Evolutionary conservation across 1,140 invertebrate genomes (phyloP).

Genomic region (Ips typographus): DNA sequence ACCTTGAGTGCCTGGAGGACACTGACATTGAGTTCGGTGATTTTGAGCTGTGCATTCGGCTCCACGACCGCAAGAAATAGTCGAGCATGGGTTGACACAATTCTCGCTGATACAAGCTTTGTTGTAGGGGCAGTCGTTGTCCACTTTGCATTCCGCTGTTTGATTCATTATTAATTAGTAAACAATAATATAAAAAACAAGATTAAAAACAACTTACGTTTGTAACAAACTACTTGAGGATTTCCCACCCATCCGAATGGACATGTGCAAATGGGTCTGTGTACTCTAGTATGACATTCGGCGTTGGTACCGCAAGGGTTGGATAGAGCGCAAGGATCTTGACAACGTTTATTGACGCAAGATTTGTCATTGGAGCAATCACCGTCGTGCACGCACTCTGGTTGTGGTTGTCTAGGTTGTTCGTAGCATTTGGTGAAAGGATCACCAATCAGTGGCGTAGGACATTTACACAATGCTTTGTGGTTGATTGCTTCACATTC

Average conservation of each 20-base stretch:
- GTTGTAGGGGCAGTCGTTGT: slow-evolving; percentile 84
- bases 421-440: slow-evolving; percentile 72
- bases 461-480: slow-evolving; percentile 75
- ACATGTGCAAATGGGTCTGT: slow-evolving; percentile 79
- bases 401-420: slow-evolving; percentile 48
- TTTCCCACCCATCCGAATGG: slow-evolving; percentile 83
- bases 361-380: slow-evolving; percentile 75
- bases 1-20: slow-evolving; percentile 82
- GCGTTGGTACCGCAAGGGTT: slow-evolving; percentile 80
- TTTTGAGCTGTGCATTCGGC: slow-evolving; percentile 74
- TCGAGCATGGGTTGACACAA: slow-evolving; percentile 76
- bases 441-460: slow-evolving; percentile 73
- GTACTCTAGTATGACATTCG: slow-evolving; percentile 70
- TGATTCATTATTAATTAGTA: neutral
- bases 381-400: slow-evolving; percentile 69
- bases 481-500: slow-evolving; percentile 76
- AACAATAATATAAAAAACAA: neutral
- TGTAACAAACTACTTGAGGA: slow-evolving; percentile 81
- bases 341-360: slow-evolving; percentile 75
- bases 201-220: slow-evolving; percentile 64
- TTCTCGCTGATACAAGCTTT: slow-evolving; percentile 77
- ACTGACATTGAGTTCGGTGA: slow-evolving; percentile 78
- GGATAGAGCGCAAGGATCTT: slow-evolving; percentile 73
- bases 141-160: slow-evolving; percentile 77
- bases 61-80: slow-evolving; percentile 72